A percentile compares a stretch with the other conserved stretches of the same genome.
These are phyloP conservation scores for Agapornis canus DNA, from an alignment of 2,797 vertebrate species.

Conservation along the genomic window DNA sequence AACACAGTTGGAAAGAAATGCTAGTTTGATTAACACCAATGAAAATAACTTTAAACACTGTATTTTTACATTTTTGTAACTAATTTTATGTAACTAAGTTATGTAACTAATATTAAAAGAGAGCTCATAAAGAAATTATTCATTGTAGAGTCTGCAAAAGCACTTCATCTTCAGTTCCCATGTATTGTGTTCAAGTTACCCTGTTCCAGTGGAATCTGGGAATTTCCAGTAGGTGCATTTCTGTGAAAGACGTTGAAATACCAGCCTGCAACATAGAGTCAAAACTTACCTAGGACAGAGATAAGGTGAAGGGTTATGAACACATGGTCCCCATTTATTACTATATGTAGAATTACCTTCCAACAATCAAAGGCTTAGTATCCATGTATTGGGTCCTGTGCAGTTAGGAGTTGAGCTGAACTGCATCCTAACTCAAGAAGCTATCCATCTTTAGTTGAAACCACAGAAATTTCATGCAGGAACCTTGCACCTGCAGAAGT, in stretches of 20 bases:
- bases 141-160: background rate
- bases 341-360: background rate
- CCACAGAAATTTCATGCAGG: background rate
- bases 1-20: background rate
- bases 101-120: background rate
- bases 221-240: background rate
- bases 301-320: background rate
- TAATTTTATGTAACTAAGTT: background rate
- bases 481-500: background rate
- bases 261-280: background rate
- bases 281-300: background rate
- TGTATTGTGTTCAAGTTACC: background rate
- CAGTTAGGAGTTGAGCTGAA: background rate
- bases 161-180: background rate
- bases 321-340: background rate
- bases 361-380: rapidly evolving
- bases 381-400: background rate
- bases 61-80: background rate
- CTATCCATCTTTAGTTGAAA: background rate
- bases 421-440: background rate
- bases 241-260: background rate
- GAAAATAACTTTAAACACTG: background rate
- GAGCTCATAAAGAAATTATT: background rate
- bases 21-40: background rate
- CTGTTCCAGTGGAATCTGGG: background rate